phyloP scores from a whole-genome alignment of 2,888 invertebrate species.

The Unio pictorum region DNA sequence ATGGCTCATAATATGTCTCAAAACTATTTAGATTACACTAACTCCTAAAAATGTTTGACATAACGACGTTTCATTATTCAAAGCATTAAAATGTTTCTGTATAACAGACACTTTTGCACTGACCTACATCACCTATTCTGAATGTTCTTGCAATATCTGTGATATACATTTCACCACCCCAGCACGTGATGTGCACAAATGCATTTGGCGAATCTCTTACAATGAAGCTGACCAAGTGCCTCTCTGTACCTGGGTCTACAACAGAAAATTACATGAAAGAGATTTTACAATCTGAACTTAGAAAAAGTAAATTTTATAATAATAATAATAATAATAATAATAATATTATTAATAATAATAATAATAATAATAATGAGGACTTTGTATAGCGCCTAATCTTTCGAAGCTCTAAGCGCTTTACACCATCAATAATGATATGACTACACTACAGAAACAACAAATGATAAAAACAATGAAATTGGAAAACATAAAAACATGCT shows the following conservation, averaged over 20 bases:
- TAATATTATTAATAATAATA: too few relatives aligned
- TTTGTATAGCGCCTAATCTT: too few relatives aligned
- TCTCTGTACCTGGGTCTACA: conserved; percentile 50
- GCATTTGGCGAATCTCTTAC: conserved; percentile 61
- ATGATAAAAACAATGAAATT: too few relatives aligned
- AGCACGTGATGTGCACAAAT: conserved; percentile 66
- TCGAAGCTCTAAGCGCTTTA: too few relatives aligned
- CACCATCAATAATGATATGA: too few relatives aligned
- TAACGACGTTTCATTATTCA: neutral
- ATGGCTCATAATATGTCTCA: too few relatives aligned
- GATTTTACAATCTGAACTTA: too few relatives aligned
- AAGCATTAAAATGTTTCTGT: neutral
- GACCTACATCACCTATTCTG: conserved; percentile 65
- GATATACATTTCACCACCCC: conserved; percentile 61
- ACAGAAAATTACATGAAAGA: neutral
- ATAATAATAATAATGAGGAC: too few relatives aligned
- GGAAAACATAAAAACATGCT: too few relatives aligned
- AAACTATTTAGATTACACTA: neutral
- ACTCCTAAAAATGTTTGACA: neutral
- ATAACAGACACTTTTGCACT: conserved; percentile 11
- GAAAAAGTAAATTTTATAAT: too few relatives aligned
- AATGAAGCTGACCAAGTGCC: conserved; percentile 61
- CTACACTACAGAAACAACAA: too few relatives aligned
- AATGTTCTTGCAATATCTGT: conserved; percentile 46
- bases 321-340: too few relatives aligned